Evolutionary conservation across 2,888 invertebrate species (phyloP).

Genomic region (Aradus depressus): DNA sequence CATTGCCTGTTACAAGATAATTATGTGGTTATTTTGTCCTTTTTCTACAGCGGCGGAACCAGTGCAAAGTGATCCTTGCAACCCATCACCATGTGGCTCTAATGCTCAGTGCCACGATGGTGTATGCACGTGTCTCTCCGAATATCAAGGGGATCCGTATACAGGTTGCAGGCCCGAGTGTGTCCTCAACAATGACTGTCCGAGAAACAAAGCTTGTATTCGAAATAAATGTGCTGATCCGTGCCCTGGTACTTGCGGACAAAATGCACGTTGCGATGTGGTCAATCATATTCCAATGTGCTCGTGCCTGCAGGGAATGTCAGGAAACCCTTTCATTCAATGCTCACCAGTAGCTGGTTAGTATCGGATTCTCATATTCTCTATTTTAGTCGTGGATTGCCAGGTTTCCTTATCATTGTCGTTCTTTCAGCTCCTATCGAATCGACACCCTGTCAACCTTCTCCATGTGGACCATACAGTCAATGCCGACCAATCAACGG

Average conservation of each 20-base stretch:
- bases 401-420: neutral
- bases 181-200: slow-evolving; percentile 48
- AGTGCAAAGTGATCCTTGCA: slow-evolving; percentile 38
- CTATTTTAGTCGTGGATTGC: too few relatives aligned
- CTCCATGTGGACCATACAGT: slow-evolving; percentile 42
- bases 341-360: slow-evolving; percentile 41
- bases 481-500: slow-evolving; percentile 41
- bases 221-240: slow-evolving; percentile 42
- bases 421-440: slow-evolving; percentile 33
- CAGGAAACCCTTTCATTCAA: slow-evolving; percentile 56
- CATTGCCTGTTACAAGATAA: too few relatives aligned
- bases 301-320: slow-evolving; percentile 52
- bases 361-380: slow-evolving; percentile 1
- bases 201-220: slow-evolving; percentile 41
- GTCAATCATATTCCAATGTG: slow-evolving; percentile 68
- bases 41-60: slow-evolving; percentile 24
- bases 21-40: neutral
- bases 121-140: slow-evolving; percentile 56
- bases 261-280: slow-evolving; percentile 58
- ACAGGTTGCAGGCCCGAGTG: slow-evolving; percentile 65
- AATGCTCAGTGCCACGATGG: slow-evolving; percentile 60
- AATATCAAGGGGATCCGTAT: slow-evolving; percentile 68
- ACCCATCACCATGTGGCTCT: slow-evolving; percentile 52
- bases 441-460: slow-evolving; percentile 45
- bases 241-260: slow-evolving; percentile 64